These are phyloP conservation scores for Coilia nasus DNA, from an alignment of 2,797 vertebrate species.

Conservation along the genomic window DNA sequence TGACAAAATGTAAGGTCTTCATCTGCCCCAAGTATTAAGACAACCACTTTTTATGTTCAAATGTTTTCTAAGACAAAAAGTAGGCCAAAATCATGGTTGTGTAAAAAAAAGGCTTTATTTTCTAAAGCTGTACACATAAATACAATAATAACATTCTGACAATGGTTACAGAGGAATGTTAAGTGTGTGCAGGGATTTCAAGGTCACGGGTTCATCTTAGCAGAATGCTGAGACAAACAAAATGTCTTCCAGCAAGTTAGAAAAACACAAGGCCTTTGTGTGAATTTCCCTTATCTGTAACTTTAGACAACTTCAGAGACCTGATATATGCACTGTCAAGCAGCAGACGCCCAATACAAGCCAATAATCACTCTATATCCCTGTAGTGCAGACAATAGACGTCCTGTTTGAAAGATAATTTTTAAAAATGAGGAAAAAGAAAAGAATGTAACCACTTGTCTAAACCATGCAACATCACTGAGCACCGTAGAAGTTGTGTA, in stretches of 20 bases:
- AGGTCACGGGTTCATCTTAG: not conserved
- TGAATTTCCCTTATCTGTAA: not conserved
- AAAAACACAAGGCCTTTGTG: not conserved
- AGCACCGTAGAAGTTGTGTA: not conserved
- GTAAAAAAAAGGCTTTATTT: slow-evolving; percentile 25
- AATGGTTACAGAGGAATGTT: not conserved
- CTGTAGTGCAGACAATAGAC: not conserved
- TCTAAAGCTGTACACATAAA: slow-evolving; percentile 17
- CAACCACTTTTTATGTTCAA: not conserved
- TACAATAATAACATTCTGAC: slow-evolving; percentile 21
- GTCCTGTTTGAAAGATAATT: not conserved
- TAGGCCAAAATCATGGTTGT: not conserved
- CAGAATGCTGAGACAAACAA: not conserved
- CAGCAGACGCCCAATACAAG: not conserved
- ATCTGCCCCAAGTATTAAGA: not conserved
- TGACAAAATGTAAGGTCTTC: not conserved
- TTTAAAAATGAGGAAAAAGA: not conserved
- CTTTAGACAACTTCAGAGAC: not conserved
- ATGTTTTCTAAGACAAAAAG: not conserved
- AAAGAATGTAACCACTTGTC: slow-evolving; percentile 1
- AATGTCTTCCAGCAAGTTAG: not conserved
- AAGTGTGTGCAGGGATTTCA: not conserved
- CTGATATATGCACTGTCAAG: not conserved
- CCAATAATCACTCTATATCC: not conserved
- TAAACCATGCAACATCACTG: slow-evolving; percentile 20